A percentile compares a stretch with the other conserved stretches of the same genome.
phyloP scores from a whole-genome alignment of 2,797 vertebrate genomes.

The Eurystomus glaucurus region DNA sequence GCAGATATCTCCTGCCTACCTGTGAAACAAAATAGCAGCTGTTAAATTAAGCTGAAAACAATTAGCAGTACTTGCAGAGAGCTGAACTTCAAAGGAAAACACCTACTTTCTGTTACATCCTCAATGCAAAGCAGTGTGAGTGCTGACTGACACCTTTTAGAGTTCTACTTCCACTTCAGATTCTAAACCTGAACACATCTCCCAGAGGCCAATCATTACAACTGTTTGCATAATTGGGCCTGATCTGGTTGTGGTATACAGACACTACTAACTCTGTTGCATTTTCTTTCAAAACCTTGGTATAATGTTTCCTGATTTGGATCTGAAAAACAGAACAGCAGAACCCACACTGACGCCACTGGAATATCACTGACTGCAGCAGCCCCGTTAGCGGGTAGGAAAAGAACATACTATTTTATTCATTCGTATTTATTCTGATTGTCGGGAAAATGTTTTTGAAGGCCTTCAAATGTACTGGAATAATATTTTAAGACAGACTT shows the following conservation, averaged over 20 bases:
- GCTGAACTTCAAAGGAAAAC: slow-evolving; percentile 26
- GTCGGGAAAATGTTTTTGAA: background rate
- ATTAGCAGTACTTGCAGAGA: slow-evolving; percentile 29
- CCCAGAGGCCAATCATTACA: background rate
- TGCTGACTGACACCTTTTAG: background rate
- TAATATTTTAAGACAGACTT: background rate
- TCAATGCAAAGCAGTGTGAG: background rate
- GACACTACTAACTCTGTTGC: background rate
- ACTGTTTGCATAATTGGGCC: background rate
- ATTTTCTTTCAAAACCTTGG: background rate
- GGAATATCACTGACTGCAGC: background rate
- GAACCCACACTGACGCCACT: background rate
- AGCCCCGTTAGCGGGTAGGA: background rate
- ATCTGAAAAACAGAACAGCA: background rate
- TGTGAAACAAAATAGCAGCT: slow-evolving; percentile 24
- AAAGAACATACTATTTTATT: background rate
- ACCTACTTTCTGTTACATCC: background rate
- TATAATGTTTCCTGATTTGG: background rate
- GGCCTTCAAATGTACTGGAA: background rate
- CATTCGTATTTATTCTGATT: background rate
- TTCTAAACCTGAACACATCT: background rate
- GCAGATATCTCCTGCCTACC: slow-evolving; percentile 7
- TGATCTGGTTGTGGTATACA: background rate
- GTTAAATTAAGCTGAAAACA: background rate
- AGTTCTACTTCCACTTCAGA: slow-evolving; percentile 6